These are phyloP conservation scores for Argopecten irradians DNA, from an alignment of 1,140 invertebrate genomes.

Conservation along the genomic window DNA sequence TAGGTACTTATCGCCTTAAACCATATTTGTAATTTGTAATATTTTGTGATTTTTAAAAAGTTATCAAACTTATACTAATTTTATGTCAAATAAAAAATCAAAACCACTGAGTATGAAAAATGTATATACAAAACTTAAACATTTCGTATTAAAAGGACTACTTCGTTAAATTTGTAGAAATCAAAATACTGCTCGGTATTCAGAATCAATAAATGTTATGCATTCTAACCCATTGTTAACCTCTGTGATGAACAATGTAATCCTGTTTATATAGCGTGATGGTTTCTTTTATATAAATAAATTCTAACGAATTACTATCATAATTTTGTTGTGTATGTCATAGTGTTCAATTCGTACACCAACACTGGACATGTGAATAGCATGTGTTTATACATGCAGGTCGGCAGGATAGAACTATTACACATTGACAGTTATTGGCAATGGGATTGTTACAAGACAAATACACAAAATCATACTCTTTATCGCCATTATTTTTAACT, in stretches of 20 bases:
- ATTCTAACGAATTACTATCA: not conserved
- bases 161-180: not conserved
- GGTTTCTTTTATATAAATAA: not conserved
- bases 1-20: not conserved
- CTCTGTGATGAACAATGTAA: slow-evolving; percentile 2
- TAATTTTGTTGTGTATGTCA: not conserved
- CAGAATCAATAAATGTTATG: not conserved
- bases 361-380: too few relatives aligned
- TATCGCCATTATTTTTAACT: too few relatives aligned
- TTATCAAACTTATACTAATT: not conserved
- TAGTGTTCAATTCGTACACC: too few relatives aligned
- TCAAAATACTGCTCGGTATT: not conserved
- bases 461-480: too few relatives aligned
- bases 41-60: not conserved
- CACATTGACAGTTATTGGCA: too few relatives aligned
- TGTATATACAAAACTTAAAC: not conserved
- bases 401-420: too few relatives aligned
- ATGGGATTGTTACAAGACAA: too few relatives aligned
- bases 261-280: not conserved
- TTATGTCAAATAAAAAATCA: not conserved
- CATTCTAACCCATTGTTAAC: not conserved
- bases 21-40: not conserved
- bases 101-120: not conserved
- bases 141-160: not conserved
- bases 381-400: too few relatives aligned